Evolutionary conservation across 2,888 invertebrate genomes (phyloP).

Genomic region (Stenoptilia bipunctidactyla): DNA sequence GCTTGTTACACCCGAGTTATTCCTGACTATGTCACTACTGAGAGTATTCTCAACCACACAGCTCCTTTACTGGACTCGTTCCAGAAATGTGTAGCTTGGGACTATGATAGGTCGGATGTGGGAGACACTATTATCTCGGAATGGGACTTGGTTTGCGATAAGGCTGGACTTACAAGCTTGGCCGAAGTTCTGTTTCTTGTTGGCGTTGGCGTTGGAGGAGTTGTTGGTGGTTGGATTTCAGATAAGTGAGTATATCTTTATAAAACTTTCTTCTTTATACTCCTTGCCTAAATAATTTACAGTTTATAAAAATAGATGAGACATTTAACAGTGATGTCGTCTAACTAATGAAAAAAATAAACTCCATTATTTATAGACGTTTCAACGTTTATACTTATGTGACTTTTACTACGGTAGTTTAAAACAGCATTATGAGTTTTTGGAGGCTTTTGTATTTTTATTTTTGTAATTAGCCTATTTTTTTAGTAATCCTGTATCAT

Average conservation of each 20-base stretch:
- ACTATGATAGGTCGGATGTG: conserved; percentile 66
- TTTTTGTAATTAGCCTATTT: too few species aligned
- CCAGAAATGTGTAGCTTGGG: conserved; percentile 72
- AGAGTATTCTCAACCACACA: conserved; percentile 43
- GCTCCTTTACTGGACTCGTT: conserved; percentile 46
- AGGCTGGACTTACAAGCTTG: conserved; percentile 75
- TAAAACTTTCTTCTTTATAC: too few species aligned
- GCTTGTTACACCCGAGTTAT: conserved; percentile 70
- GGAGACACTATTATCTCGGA: conserved; percentile 81
- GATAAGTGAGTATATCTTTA: conserved; percentile 67
- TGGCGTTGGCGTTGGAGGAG: conserved; percentile 83
- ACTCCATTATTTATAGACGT: too few species aligned
- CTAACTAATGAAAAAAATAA: too few species aligned
- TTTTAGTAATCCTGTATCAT: too few species aligned
- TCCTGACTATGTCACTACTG: conserved; percentile 36
- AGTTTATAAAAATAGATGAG: too few species aligned
- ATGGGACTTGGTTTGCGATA: conserved; percentile 83
- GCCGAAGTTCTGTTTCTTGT: conserved; percentile 84
- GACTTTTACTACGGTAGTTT: too few species aligned
- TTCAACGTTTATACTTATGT: too few species aligned
- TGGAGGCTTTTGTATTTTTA: too few species aligned
- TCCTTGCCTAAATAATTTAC: too few species aligned
- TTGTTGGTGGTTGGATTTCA: conserved; percentile 83
- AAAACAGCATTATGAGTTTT: too few species aligned
- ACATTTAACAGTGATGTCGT: too few species aligned